Percentiles rank a stretch among this genome's conserved stretches.
Conservation (phyloP, 2,797 vertebrate genomes). For the Lutjanus argentimaculatus region DNA sequence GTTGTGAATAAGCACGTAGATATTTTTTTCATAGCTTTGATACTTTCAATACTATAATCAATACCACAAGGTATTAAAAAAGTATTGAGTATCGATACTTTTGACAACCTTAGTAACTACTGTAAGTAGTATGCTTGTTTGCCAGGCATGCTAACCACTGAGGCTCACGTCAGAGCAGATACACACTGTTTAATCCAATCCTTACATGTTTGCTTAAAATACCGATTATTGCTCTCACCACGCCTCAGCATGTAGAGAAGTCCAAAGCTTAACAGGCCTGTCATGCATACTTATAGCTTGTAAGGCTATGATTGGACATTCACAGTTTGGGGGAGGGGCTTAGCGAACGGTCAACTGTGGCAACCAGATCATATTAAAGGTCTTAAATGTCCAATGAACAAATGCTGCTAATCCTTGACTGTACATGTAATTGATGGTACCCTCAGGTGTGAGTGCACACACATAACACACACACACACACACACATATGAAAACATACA, state of each 20-base stretch:
- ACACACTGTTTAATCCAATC: not conserved
- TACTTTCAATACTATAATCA: no score
- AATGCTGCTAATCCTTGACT: slow-evolving; percentile 52
- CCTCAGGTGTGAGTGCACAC: not conserved
- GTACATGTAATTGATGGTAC: slow-evolving; percentile 39
- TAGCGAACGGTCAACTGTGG: not conserved
- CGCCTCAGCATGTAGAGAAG: not conserved
- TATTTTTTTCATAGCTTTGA: no score
- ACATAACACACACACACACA: not conserved
- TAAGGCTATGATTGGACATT: slow-evolving; percentile 1
- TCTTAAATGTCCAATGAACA: slow-evolving; percentile 19
- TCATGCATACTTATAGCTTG: not conserved
- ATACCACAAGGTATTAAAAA: no score
- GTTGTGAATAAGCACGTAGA: no score
- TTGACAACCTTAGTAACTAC: not conserved
- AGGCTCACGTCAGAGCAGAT: not conserved
- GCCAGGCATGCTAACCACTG: not conserved
- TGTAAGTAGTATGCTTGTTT: not conserved
- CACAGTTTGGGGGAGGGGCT: no score
- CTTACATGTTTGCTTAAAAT: not conserved
- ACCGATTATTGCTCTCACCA: not conserved
- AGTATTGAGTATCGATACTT: no score
- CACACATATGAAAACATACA: not conserved
- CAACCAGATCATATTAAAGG: slow-evolving; percentile 23
- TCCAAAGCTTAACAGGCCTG: not conserved